Conservation (phyloP, 2,888 invertebrate genomes). For the Agrilus cyanescens region DNA sequence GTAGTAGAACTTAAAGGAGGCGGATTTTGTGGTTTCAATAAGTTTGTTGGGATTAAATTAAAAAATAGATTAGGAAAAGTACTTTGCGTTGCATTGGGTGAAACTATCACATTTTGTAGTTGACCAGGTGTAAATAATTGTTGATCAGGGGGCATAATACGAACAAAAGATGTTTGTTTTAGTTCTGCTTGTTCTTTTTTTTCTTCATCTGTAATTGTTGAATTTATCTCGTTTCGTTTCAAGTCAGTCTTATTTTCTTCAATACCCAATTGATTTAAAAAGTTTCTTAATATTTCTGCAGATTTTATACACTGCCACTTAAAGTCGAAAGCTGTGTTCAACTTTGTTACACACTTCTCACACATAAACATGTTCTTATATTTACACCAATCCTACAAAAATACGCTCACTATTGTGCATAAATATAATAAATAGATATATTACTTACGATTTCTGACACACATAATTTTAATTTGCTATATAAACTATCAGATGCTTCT, state of each 20-base stretch:
- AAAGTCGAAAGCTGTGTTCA: conserved; percentile 30
- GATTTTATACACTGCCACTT: conserved; percentile 31
- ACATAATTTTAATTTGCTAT: conserved; percentile 30
- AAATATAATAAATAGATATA: not conserved
- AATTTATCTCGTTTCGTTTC: conserved; percentile 5
- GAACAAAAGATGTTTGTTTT: conserved; percentile 3
- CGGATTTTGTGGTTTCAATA: conserved; percentile 2
- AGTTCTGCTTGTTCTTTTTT: conserved; percentile 7
- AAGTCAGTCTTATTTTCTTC: conserved; percentile 17
- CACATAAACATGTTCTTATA: conserved; percentile 28
- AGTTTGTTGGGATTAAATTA: conserved; percentile 26
- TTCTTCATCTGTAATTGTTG: conserved; percentile 9
- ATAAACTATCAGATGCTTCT: conserved; percentile 28
- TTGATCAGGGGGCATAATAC: conserved; percentile 4
- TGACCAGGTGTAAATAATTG: conserved; percentile 4
- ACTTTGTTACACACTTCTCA: conserved; percentile 28
- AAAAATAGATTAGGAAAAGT: conserved; percentile 29
- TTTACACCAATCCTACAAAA: conserved; percentile 29
- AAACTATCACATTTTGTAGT: conserved; percentile 7
- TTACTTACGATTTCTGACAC: conserved; percentile 33
- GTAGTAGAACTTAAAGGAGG: conserved; percentile 4
- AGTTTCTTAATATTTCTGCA: conserved; percentile 26
- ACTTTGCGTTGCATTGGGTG: conserved; percentile 11
- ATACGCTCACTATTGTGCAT: not conserved
- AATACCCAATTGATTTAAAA: conserved; percentile 22